A percentile compares a stretch with the other conserved stretches of the same genome.
These are phyloP conservation scores for Lydus trimaculatus DNA, from an alignment of 2,888 invertebrate genomes.

Conservation along the genomic window DNA sequence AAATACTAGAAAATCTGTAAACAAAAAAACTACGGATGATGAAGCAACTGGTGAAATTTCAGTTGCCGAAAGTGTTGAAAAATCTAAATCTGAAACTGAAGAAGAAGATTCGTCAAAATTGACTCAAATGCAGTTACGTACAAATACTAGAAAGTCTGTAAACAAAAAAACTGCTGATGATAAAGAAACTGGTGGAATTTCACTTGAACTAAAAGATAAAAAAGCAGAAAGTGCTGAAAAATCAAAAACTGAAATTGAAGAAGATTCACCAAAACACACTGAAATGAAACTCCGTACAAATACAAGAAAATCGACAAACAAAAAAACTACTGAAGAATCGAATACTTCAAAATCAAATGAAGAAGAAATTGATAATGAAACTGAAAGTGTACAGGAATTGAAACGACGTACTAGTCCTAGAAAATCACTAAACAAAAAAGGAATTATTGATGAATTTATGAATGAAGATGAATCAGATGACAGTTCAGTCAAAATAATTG, in stretches of 20 bases:
- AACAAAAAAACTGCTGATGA: no score
- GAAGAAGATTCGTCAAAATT: no score
- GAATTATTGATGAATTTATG: background rate
- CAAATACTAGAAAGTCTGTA: no score
- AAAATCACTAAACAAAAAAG: background rate
- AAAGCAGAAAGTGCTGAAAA: background rate
- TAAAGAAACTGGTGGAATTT: background rate
- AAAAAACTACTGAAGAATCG: background rate
- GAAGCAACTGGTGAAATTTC: no score
- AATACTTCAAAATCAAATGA: no score
- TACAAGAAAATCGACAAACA: background rate
- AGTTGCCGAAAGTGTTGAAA: no score
- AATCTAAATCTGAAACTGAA: background rate
- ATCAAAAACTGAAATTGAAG: background rate
- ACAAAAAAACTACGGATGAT: no score
- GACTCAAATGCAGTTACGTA: no score
- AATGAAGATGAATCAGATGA: background rate
- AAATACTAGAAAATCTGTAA: no score
- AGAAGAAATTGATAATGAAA: background rate
- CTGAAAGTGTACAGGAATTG: background rate
- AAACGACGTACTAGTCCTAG: background rate
- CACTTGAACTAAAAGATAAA: background rate
- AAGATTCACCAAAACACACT: background rate
- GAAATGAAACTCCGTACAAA: no score
- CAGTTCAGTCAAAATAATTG: background rate